Base-by-base conservation (phyloP, 2,797 vertebrate species). In the Vespertilio murinus region DNA sequence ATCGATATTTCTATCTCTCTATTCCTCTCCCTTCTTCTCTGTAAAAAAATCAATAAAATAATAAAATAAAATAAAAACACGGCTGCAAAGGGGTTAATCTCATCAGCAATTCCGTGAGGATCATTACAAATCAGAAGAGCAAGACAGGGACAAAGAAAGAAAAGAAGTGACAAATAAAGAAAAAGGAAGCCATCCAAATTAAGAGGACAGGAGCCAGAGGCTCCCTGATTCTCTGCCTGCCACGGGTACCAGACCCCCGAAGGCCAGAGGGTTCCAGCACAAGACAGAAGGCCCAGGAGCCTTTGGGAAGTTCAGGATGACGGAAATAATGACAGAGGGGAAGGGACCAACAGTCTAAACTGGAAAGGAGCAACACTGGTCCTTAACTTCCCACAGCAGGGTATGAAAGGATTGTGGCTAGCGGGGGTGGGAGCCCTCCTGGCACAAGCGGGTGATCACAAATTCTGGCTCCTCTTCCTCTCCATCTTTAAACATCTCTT, bases 341-440 rank as follows among this genome's bases (percentile, higher is more conserved):
- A 95, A 82, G 80, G 69, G 42, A 56, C 61, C 52, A 49, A 40
- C 91, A 94, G 95, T 71, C 93, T 82, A 94, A 65, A 22, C 38
- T 23, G 33, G 20, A 40, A 40, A 25, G 88, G 25, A 30, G 14
- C 59, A 7, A 64, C 97, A 94, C 79, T 95, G 97, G 89, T 90
- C 40, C 42, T 6, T 1, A 73, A 2, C 0, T 3, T 17, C 59
- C 33, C 14, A 0, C 5, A 7, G 65, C 3, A 0, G 30, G 92
- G 88, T 80, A 95, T 95, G 97, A 90, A 95, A 90, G 65, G 95
- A 90, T 84, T 71, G 56, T 13, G 79, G 56, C 23, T 1, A 56
- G 30, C 0, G 2, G 38, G 33, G 9, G 3, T 14, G 0, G 61
- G 56, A 9, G 14, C 8, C 18, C 35, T 54, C 45, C 23, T 18